Base-by-base conservation (phyloP, 2,113 vertebrate species). In the Calcarius ornatus region DNA sequence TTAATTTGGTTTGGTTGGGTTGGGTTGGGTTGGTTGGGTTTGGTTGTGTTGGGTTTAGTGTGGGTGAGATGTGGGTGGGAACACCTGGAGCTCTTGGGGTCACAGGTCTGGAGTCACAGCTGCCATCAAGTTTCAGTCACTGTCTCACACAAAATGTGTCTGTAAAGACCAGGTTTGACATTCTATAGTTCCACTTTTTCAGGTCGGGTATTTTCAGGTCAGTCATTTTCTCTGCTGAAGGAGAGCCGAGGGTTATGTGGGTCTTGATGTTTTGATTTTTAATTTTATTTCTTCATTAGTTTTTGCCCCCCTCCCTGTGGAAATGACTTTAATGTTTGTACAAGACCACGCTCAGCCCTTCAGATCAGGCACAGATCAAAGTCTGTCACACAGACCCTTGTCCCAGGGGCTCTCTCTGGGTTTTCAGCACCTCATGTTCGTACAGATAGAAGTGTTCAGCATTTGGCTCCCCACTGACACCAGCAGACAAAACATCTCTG, bases 131-230 rank as follows among this genome's bases (percentile, higher is more conserved):
- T 10, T 71, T 63, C 10, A 33, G 40, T 64, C 40, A 1, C 7
- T n/a, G 38, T 45, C 8, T 47, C 38, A 6, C 27, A 20, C 7
- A 15, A 42, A 42, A 28, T 57, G 22, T 17, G 5, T 6, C 10
- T 25, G 30, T 12, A 4, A 18, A 30, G 56, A 28, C 40, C 57
- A 30, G 33, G 7, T 37, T 43, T 28, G 66, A 9, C 54, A 18
- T 12, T 2, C 2, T 0, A 1, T 0, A 18, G 13, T 10, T 81
- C 22, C 13, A 4, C 31, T 71, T 73, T 24, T 14, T 18, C 38
- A 33, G 25, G 10, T 18, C 38, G 30, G 25, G 10, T 69, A 37
- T 37, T 66, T 56, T 66, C 61, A 56, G 40, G 22, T 20, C 84
- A 38, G 16, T 11, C 5, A 2, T 78, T 33, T 19, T 30, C 23